Evolutionary conservation across 2,113 vertebrate species (phyloP), one percentile per base, ranked within the genome.

Genomic region (Cynoglossus semilaevis): DNA sequence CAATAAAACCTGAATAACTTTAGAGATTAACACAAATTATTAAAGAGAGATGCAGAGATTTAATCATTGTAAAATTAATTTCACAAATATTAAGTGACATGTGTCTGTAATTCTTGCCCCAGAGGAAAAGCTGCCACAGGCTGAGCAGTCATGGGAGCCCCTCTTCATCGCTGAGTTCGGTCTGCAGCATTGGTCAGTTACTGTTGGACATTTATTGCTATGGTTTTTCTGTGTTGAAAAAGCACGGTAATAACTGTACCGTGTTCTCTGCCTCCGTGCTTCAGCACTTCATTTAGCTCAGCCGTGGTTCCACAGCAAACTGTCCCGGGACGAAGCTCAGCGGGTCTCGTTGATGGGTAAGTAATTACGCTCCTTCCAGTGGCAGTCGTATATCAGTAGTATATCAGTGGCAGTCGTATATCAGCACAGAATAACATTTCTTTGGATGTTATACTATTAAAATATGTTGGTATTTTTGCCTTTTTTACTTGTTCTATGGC

Each of bases 231-330:
- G 0, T 4, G n/a, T 14, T 14, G 3, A 36, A 17, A 51, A 2
- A 45, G 35, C 9, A 44, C 42, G 43, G 16, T 54, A 9, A 41
- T 15, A 2, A 15, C 15, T 16, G 12, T 41, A 64, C 57, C 9
- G 13, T 48, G n/a, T 18, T 9, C 1, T 44, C n/a, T 46, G 1
- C 64, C 15, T 69, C 42, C 68, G 22, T 37, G 38, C 65, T 44
- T 1, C 63, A 99, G 97, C 90, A 40, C 89, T 99, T 68, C 97
- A 98, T 76, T 85, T 89, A 77, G 90, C 92, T 66, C 96, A 98
- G 82, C 91, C 93, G 0, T 99, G 97, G 97, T 99, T 99, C 87
- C 94, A 99, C 81, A 92, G 95, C 71, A 95, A 92, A 88, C 91
- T 96, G 79, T 95, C 96, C 55, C 92, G 97, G 77, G 95, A 97